Evolutionary conservation across 2,113 vertebrate genomes (phyloP).

Genomic region (Ageneiosus marmoratus): DNA sequence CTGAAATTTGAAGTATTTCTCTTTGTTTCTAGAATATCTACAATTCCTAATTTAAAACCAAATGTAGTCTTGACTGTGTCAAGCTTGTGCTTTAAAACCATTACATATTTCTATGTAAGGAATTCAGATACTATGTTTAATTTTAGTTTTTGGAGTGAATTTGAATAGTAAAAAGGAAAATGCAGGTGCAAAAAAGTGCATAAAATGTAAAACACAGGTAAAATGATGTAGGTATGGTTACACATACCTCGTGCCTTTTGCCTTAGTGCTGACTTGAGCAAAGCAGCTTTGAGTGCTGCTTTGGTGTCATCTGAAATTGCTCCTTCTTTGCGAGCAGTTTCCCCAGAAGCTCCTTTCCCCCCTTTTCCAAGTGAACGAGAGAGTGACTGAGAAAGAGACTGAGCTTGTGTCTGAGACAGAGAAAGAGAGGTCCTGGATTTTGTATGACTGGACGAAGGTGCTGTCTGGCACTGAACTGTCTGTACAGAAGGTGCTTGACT

Average conservation of each 20-base stretch:
- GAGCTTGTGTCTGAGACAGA: constrained; percentile 70
- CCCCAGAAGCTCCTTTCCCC: constrained; percentile 60
- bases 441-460: constrained; percentile 53
- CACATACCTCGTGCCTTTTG: constrained; percentile 82
- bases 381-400: constrained; percentile 72
- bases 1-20: background rate
- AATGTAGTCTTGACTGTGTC: background rate
- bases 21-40: background rate
- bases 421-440: constrained; percentile 65
- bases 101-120: background rate
- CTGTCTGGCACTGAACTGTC: constrained; percentile 52
- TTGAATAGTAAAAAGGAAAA: background rate
- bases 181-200: background rate
- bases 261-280: constrained; percentile 86
- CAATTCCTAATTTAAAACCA: background rate
- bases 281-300: constrained; percentile 86
- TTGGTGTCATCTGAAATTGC: constrained; percentile 94
- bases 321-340: constrained; percentile 79
- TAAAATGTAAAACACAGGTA: background rate
- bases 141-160: background rate
- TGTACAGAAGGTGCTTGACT: constrained; percentile 38
- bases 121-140: background rate
- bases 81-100: background rate
- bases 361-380: constrained; percentile 72
- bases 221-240: background rate